Evolutionary conservation across 2,113 vertebrate genomes (phyloP), one percentile per base, ranked within the genome.

Genomic region (Lota lota): DNA sequence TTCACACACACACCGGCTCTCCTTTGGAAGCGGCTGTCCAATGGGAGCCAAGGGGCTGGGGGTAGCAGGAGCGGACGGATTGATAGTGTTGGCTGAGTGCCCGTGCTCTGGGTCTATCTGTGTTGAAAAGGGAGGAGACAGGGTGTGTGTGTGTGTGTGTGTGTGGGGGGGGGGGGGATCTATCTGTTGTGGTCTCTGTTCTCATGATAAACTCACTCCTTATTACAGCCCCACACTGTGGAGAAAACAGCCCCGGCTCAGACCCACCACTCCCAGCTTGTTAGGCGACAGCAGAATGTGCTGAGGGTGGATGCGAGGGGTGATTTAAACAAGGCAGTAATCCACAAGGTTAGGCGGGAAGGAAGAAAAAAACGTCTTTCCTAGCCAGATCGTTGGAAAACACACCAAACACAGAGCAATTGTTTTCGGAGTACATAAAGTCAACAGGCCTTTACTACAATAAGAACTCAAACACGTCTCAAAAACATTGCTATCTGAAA

Each of bases 51-150:
- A 47, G 85, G 86, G 84, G 79, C 82, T 88, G 89, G 87, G 89
- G 90, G 87, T 88, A 90, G 87, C 83, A 87, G 86, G 82, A 85
- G 79, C 67, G 85, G 86, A 85, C 88, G 89, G 91, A 92, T 91
- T 92, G 91, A 92, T 92, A 88, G 90, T 84, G 86, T 90, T 92
- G 92, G 91, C 91, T 81, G 83, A 72, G 76, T 88, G 91, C 92
- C 91, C 82, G 75, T 89, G 88, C 88, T 88, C 89, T 63, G 79
- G 85, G 85, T 90, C 88, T 91, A 85, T 92, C 88, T 87, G 86
- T 88, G 86, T 83, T 87, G 88, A 89, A 90, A 47, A 84, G 87
- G 91, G 88, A 89, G 88, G 88, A 88, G 86, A 88, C 82, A 70
- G 40, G 40, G 12, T 10, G 53, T 12, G 53, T 12, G 53, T 14